These are phyloP conservation scores for Agelas oroides DNA, from an alignment of 37 sponge, comb jelly and placozoan genomes.

Conservation along the genomic window DNA sequence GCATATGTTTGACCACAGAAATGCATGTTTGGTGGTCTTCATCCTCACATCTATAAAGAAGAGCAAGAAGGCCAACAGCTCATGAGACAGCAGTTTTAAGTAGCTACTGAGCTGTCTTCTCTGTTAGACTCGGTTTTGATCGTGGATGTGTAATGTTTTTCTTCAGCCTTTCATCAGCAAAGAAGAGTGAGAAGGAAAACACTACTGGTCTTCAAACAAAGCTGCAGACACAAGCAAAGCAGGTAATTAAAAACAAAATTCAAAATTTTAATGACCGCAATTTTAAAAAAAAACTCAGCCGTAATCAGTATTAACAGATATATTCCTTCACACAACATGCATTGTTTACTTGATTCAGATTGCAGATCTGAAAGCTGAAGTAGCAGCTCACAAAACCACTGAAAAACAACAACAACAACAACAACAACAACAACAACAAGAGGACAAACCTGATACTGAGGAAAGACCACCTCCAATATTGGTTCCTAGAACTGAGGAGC, in stretches of 20 bases:
- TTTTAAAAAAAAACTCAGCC: too few species aligned
- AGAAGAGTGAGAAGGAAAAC: neutral
- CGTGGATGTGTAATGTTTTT: neutral
- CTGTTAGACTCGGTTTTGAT: too few species aligned
- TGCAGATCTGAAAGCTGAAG: neutral
- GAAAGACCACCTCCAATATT: neutral
- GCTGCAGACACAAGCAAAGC: conserved; percentile 5
- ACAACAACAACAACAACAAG: neutral
- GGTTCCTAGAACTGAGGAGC: neutral
- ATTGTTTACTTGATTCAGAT: neutral
- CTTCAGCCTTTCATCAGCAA: conserved; percentile 2
- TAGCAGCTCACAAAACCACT: neutral
- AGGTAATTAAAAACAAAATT: too few species aligned
- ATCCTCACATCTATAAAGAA: too few species aligned
- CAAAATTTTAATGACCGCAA: too few species aligned
- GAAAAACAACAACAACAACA: neutral
- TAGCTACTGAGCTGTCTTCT: too few species aligned
- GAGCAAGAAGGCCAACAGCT: too few species aligned
- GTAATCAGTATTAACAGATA: too few species aligned
- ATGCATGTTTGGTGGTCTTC: too few species aligned
- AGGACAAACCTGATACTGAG: neutral
- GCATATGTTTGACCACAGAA: too few species aligned
- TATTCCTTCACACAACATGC: too few species aligned
- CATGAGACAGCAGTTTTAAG: too few species aligned
- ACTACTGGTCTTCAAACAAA: neutral